Conservation (phyloP, 1,140 invertebrate species). For the Phenacoccus solenopsis region DNA sequence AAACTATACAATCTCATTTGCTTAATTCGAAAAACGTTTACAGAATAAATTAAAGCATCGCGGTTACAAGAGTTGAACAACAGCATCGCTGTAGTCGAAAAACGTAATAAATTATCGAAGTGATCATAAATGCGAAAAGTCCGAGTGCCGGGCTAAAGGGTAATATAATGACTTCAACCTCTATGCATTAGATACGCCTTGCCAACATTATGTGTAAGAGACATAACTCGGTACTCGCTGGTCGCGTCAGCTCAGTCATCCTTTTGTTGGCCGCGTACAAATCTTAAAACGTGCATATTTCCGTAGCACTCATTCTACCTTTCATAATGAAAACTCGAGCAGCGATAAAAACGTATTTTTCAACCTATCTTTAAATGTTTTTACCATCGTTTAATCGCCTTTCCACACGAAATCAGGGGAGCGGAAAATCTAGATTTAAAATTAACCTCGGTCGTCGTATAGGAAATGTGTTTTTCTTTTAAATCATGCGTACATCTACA, state of each 20-base stretch:
- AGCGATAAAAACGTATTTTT: no score
- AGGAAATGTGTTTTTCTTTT: no score
- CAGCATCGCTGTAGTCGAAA: no score
- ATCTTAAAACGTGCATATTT: conserved; percentile 17
- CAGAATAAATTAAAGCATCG: not conserved
- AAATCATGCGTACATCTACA: no score
- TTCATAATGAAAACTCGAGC: no score
- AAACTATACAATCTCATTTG: no score
- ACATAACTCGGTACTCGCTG: not conserved
- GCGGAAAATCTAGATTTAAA: no score
- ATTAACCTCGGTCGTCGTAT: no score
- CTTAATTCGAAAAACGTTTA: no score
- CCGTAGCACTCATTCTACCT: not conserved
- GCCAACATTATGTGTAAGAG: not conserved
- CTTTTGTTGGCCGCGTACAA: conserved; percentile 3
- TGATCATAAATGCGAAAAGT: not conserved
- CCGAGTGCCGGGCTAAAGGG: not conserved
- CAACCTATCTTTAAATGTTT: no score
- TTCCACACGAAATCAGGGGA: no score
- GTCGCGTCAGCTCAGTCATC: not conserved
- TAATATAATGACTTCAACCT: conserved; percentile 14
- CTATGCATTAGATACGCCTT: conserved; percentile 7
- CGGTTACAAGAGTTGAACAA: not conserved
- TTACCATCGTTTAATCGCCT: no score
- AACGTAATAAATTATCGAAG: not conserved